Base-by-base conservation (phyloP, 2,888 invertebrate genomes). In the Hetaerina titia region DNA sequence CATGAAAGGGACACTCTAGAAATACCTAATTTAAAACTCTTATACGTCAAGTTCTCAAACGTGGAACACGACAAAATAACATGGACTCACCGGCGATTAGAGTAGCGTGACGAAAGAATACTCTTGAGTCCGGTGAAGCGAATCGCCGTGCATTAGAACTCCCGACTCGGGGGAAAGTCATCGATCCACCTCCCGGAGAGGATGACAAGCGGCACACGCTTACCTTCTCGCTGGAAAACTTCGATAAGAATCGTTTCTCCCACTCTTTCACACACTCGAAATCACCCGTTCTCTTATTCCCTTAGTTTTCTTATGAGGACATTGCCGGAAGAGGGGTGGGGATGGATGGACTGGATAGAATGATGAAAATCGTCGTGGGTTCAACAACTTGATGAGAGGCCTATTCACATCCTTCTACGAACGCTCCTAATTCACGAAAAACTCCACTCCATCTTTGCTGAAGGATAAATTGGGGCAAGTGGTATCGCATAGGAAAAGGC, bases 161-260 rank as follows among this genome's bases (percentile, higher is more conserved):
- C 69, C 81, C 69, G 92, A 22, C 56, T 69, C 56, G 22, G 64
- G 90, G 45, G 22, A 25, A 56, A 64, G 92, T 13, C 92, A 92
- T 92, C 92, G 92, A 92, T 92, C 92, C 92, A 31, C 31, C 90
- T 74, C 92, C 92, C 92, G 64, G 19, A 57, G 69, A 4, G 74
- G 69, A 56, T 56, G 92, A 92, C 92, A 92, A 92, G 92, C 92
- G 92, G 45, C 90, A 90, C 90, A 45, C 90, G 90, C 64, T 90
- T 63, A 22, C 45, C 90, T 64, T 64, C 64, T 64, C 90, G 90
- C 90, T 19, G 64, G 63, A 60, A 90, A 90, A 31, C 25, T 64
- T 90, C 63, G 90, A 90, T 90, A 64, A 45, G 1, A 90, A 64
- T 45, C 31, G 22, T 45, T 56, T 19, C 15, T 90, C 31, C 63